Percentiles rank a stretch among this genome's conserved stretches.
Evolutionary conservation across 2,797 vertebrate genomes (phyloP).

Genomic region (Eulemur rubriventer): DNA sequence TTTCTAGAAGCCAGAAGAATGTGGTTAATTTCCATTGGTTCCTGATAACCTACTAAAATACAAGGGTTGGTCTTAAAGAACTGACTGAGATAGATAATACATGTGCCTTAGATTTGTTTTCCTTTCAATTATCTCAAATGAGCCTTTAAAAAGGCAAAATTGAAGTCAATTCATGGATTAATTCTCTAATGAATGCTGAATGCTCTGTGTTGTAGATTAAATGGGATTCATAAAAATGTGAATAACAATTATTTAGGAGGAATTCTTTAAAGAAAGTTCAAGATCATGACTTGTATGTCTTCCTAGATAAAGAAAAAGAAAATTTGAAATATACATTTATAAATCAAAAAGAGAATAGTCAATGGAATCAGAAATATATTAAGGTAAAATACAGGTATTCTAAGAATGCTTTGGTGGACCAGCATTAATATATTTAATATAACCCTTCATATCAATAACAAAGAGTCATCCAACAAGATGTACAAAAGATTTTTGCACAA

Average conservation of each 20-base stretch:
- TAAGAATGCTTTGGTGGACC: neutral
- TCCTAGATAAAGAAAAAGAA: neutral
- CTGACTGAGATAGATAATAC: neutral
- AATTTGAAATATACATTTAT: neutral
- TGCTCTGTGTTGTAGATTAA: neutral
- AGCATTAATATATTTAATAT: neutral
- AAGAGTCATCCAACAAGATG: neutral
- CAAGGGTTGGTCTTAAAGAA: neutral
- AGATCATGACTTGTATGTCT: neutral
- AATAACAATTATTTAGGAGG: neutral
- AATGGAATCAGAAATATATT: neutral
- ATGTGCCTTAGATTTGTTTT: neutral
- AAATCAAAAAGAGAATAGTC: neutral
- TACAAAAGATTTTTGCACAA: neutral
- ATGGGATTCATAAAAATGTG: neutral
- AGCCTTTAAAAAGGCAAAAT: neutral
- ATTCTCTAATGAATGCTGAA: neutral
- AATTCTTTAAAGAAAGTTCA: neutral
- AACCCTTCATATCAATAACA: neutral
- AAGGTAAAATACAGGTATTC: neutral
- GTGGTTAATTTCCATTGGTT: neutral
- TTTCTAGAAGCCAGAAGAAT: neutral
- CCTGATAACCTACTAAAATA: neutral
- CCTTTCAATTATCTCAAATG: neutral
- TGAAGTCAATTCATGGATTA: neutral